A percentile compares a stretch with the other conserved stretches of the same genome.
These are phyloP conservation scores for Clostera curtula DNA, from an alignment of 2,888 invertebrate species.

Conservation along the genomic window DNA sequence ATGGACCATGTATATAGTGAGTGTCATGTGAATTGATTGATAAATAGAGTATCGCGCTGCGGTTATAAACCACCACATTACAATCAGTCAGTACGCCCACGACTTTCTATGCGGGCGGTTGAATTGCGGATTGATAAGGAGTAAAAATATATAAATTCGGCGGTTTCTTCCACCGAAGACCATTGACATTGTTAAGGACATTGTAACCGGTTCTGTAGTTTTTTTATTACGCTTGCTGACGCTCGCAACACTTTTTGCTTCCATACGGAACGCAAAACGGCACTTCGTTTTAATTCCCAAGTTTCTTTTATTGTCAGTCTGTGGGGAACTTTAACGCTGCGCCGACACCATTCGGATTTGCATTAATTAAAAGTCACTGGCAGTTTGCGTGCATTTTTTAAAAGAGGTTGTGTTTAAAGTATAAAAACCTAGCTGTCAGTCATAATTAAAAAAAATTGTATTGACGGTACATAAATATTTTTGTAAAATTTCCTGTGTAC, in stretches of 20 bases:
- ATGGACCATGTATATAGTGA: too few relatives aligned
- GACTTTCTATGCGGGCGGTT: slow-evolving; percentile 15
- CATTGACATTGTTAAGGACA: slow-evolving; percentile 21
- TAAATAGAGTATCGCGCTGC: slow-evolving; percentile 4
- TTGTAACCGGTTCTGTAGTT: slow-evolving; percentile 25
- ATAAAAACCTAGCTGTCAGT: slow-evolving; percentile 5
- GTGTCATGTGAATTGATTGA: slow-evolving; percentile 24
- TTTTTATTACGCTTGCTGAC: slow-evolving; percentile 25
- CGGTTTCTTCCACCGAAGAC: slow-evolving; percentile 3
- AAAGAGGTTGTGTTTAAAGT: slow-evolving; percentile 11
- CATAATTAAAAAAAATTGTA: slow-evolving; percentile 10
- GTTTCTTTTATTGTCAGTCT: slow-evolving; percentile 8
- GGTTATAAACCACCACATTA: slow-evolving; percentile 12
- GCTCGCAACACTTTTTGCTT: slow-evolving; percentile 19
- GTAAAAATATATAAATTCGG: slow-evolving; percentile 14
- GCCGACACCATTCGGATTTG: slow-evolving; percentile 6
- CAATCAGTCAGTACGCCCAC: slow-evolving; percentile 20
- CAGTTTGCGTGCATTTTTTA: slow-evolving; percentile 9
- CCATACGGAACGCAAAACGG: slow-evolving; percentile 17
- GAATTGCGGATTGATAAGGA: slow-evolving; percentile 15
- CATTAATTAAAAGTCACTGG: slow-evolving; percentile 16
- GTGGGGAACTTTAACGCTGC: slow-evolving; percentile 4
- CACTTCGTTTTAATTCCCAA: slow-evolving; percentile 7
- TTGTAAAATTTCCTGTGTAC: slow-evolving; percentile 11
- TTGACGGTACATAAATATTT: slow-evolving; percentile 8